phyloP scores from a whole-genome alignment of 2,888 invertebrate species.

The Mimas tiliae region DNA sequence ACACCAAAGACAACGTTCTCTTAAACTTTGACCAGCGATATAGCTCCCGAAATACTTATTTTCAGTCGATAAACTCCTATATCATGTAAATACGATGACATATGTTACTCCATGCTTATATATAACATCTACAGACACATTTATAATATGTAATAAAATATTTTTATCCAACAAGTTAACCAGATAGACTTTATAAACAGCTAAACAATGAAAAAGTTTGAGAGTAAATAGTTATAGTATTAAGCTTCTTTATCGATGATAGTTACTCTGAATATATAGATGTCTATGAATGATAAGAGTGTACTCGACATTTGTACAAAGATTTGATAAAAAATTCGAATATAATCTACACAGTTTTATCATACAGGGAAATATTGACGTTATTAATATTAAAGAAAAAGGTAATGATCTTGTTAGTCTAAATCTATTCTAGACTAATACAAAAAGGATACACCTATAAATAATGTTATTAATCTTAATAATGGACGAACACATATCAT shows the following conservation, averaged over 20 bases:
- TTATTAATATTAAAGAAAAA: slow-evolving; percentile 38
- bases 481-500: slow-evolving; percentile 84
- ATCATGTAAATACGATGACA: slow-evolving; percentile 47
- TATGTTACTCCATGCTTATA: slow-evolving; percentile 65
- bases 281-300: slow-evolving; percentile 45
- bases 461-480: slow-evolving; percentile 72
- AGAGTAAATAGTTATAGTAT: slow-evolving; percentile 55
- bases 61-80: slow-evolving; percentile 75
- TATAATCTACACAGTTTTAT: slow-evolving; percentile 21
- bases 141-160: slow-evolving; percentile 75
- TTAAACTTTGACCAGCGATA: slow-evolving; percentile 56
- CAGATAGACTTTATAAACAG: slow-evolving; percentile 79
- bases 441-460: slow-evolving; percentile 73
- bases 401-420: slow-evolving; percentile 50
- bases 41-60: slow-evolving; percentile 59
- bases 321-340: slow-evolving; percentile 39
- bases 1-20: slow-evolving; percentile 49
- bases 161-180: slow-evolving; percentile 71
- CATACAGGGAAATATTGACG: slow-evolving; percentile 22
- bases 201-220: slow-evolving; percentile 66
- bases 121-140: slow-evolving; percentile 64
- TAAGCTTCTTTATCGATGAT: slow-evolving; percentile 56
- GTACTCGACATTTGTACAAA: slow-evolving; percentile 52
- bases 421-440: slow-evolving; percentile 61
- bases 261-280: slow-evolving; percentile 53